Evolutionary conservation across 1,140 invertebrate species (phyloP).

Genomic region (Diuraphis noxia): DNA sequence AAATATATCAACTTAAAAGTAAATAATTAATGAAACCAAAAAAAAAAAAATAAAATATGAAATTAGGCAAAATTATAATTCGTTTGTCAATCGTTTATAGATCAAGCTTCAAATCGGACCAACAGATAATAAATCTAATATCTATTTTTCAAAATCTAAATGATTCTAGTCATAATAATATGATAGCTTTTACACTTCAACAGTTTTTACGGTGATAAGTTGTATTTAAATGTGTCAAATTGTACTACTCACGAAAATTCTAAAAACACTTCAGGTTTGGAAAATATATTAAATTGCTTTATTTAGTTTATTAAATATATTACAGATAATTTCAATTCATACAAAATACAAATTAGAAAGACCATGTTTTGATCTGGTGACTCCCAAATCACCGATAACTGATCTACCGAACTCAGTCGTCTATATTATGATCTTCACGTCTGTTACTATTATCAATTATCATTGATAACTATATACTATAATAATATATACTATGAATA

Average conservation of each 20-base stretch:
- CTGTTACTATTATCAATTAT: too few species aligned
- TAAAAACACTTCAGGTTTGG: not conserved
- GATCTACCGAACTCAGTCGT: not conserved
- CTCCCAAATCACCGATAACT: not conserved
- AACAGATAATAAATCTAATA: too few species aligned
- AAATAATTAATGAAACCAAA: too few species aligned
- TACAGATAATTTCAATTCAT: not conserved
- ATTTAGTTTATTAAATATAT: not conserved
- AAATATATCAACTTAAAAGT: too few species aligned
- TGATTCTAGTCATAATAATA: too few species aligned
- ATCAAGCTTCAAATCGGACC: too few species aligned
- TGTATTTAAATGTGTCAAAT: not conserved
- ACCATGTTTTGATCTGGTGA: not conserved
- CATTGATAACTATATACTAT: too few species aligned
- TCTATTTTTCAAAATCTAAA: too few species aligned
- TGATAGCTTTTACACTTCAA: not conserved
- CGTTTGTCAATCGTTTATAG: too few species aligned
- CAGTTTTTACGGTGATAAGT: not conserved
- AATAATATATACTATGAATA: not conserved
- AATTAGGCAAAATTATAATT: too few species aligned
- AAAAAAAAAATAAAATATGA: too few species aligned
- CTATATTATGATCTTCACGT: not conserved
- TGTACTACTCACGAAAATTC: not conserved
- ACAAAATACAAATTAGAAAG: not conserved
- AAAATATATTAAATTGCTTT: not conserved